A percentile compares a stretch with the other conserved stretches of the same genome.
phyloP scores from a whole-genome alignment of 2,797 vertebrate genomes.

The Lagothrix lagotricha region DNA sequence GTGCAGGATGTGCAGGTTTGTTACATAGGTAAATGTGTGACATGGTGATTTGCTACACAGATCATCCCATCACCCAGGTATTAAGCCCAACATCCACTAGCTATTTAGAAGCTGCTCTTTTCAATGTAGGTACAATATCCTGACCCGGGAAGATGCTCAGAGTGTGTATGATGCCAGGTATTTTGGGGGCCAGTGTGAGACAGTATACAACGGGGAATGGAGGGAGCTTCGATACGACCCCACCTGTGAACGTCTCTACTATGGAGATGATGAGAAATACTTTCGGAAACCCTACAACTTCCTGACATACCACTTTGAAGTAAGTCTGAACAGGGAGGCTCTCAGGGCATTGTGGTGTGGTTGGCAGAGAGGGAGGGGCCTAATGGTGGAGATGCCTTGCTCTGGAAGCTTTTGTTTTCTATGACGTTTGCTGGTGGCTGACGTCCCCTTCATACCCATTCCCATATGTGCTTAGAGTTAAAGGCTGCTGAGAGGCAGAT shows the following conservation, averaged over 20 bases:
- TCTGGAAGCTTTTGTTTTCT: background rate
- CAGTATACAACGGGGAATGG: constrained; percentile 96
- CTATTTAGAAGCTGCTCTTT: background rate
- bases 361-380: background rate
- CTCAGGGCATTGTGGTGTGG: background rate
- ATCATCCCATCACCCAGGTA: background rate
- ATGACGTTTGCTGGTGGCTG: background rate
- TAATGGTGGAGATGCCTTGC: background rate
- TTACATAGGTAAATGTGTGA: background rate
- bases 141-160: constrained; percentile 85
- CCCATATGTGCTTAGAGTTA: background rate
- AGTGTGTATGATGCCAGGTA: constrained; percentile 88
- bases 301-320: constrained; percentile 91
- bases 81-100: background rate
- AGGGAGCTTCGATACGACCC: constrained; percentile 90
- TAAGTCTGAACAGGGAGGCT: constrained; percentile 71
- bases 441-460: background rate
- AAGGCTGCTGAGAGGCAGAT: background rate
- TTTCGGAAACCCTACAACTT: constrained; percentile 96
- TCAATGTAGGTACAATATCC: constrained; percentile 88
- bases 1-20: background rate
- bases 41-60: background rate
- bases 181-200: constrained; percentile 93
- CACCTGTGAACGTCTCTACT: constrained; percentile 91
- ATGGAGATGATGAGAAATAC: constrained; percentile 93